Evolutionary conservation across 2,113 vertebrate species (phyloP), one percentile per base, ranked within the genome.

Genomic region (Petrocephalus microphthalmus): DNA sequence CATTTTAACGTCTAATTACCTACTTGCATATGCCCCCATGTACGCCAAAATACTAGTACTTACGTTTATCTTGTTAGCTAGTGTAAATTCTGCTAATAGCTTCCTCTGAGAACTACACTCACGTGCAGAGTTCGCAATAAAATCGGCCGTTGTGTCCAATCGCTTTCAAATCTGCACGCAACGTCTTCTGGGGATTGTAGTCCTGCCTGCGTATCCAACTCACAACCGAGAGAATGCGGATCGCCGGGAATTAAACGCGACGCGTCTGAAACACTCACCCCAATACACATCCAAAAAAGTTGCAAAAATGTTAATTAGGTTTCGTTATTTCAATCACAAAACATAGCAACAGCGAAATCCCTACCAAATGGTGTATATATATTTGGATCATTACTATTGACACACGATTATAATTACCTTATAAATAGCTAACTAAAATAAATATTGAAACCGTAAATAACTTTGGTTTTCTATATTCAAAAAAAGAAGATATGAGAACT

Each of bases 171-270:
- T 22, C 89, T 89, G 5, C 20, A 52, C 29, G 90, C 78, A 83
- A 87, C 64, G 87, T 88, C 85, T 91, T 82, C 85, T 84, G 92
- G 94, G 92, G 92, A 53, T 8, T 84, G 93, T 56, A 93, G 93
- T 91, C 33, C 53, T 47, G 84, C 33, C 64, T 47, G 84, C 29
- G 22, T 15, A 15, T 47, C 22, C 17, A 84, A 51, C 22, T 84
- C 82, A 78, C 60, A 19, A 47, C 20, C 37, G 20, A n/a, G 81
- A 42, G 49, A 84, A n/a, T 51, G 45, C 33, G 81, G 7, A 22
- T 49, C 47, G 20, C 20, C 10, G 22, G 20, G 51, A 51, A 51
- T 29, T 49, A 52, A 51, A 25, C 82, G 52, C 20, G 49, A 49
- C 1, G 81, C 45, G 20, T 25, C 19, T 49, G 45, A 45, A 45